Conservation (phyloP, 2,888 invertebrate species). For the Laspeyria flexula region DNA sequence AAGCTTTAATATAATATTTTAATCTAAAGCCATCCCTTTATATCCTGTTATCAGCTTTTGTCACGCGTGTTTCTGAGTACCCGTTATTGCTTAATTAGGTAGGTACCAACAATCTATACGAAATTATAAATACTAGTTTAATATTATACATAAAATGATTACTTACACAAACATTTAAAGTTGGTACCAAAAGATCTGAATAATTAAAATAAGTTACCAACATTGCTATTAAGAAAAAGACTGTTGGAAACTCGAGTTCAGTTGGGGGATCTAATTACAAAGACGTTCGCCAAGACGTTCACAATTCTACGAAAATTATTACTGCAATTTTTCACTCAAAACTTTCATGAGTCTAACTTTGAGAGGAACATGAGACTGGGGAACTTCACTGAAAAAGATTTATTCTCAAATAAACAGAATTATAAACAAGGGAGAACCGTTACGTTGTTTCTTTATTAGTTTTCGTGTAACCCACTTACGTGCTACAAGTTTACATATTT, state of each 20-base stretch:
- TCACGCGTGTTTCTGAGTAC: too few species aligned
- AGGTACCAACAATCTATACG: too few species aligned
- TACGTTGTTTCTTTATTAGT: constrained; percentile 49
- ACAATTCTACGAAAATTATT: constrained; percentile 73
- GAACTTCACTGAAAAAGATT: constrained; percentile 60
- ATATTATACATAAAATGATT: too few species aligned
- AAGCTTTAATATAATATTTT: too few species aligned
- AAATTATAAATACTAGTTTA: too few species aligned
- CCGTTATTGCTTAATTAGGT: too few species aligned
- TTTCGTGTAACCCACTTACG: constrained; percentile 30
- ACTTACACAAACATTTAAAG: too few species aligned
- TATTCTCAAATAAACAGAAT: constrained; percentile 57
- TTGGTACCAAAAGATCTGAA: constrained; percentile 31
- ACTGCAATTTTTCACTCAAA: constrained; percentile 78
- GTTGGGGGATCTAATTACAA: constrained; percentile 70
- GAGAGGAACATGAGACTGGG: constrained; percentile 54
- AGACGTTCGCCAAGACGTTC: constrained; percentile 65
- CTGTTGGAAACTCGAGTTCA: constrained; percentile 60
- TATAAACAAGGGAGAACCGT: constrained; percentile 43
- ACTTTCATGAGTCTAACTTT: constrained; percentile 67
- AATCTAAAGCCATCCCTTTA: too few species aligned
- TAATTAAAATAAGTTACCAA: constrained; percentile 59
- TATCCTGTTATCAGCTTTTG: too few species aligned
- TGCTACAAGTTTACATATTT: not conserved
- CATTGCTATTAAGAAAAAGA: constrained; percentile 68